Conservation (phyloP, 2,113 vertebrate species). For the Catharus bicknelli region DNA sequence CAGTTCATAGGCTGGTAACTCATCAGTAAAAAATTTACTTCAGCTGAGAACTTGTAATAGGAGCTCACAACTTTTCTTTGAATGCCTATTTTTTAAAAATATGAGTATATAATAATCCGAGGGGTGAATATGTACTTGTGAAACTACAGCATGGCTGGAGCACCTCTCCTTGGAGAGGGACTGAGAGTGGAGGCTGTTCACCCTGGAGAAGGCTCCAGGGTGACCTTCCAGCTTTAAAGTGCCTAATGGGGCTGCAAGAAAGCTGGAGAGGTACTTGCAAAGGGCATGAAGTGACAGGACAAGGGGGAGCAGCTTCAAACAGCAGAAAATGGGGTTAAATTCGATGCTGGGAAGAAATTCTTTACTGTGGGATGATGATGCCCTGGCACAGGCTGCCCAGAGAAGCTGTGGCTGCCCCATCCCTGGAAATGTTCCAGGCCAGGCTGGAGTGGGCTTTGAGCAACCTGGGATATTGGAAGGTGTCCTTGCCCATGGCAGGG, state of each 20-base stretch:
- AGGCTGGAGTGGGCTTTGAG: too few species aligned
- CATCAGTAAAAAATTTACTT: conserved; percentile 30
- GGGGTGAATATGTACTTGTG: not conserved
- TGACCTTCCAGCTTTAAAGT: not conserved
- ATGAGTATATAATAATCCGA: not conserved
- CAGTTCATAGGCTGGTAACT: conserved; percentile 50
- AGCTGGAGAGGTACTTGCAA: not conserved
- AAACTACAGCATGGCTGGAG: not conserved
- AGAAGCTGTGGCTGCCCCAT: too few species aligned
- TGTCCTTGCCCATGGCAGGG: too few species aligned
- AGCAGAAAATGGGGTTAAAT: rapidly evolving
- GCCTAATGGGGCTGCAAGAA: not conserved
- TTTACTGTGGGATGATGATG: rapidly evolving
- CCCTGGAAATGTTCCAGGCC: too few species aligned
- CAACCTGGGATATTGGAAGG: too few species aligned
- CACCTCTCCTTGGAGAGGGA: not conserved
- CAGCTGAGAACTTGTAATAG: not conserved
- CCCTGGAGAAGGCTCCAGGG: not conserved
- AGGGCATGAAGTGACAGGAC: not conserved
- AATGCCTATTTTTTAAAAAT: not conserved
- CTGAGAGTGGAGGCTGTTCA: not conserved
- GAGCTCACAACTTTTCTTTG: not conserved
- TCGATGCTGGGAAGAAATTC: not conserved
- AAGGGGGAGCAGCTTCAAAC: not conserved
- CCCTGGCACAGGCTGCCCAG: not conserved